Conservation (phyloP, 2,888 invertebrate genomes). For the Archaeoteleia sp. region DNA sequence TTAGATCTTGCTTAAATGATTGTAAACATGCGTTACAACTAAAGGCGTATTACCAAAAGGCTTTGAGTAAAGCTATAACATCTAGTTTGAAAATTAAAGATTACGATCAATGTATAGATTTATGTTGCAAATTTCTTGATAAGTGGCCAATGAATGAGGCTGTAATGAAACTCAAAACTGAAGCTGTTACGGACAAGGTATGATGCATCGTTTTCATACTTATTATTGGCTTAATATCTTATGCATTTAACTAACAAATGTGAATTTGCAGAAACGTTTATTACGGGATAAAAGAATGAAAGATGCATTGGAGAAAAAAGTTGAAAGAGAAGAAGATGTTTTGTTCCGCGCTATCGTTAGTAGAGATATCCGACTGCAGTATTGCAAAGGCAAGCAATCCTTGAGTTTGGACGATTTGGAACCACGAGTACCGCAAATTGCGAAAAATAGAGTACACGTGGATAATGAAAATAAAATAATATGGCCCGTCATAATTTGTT, state of each 20-base stretch:
- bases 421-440: slow-evolving; percentile 81
- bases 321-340: slow-evolving; percentile 73
- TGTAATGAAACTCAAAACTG: slow-evolving; percentile 77
- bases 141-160: slow-evolving; percentile 77
- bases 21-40: slow-evolving; percentile 86
- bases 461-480: slow-evolving; percentile 79
- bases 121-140: slow-evolving; percentile 84
- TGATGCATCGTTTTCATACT: slow-evolving; percentile 20
- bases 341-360: slow-evolving; percentile 74
- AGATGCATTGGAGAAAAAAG: slow-evolving; percentile 74
- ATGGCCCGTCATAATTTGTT: slow-evolving; percentile 93
- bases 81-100: slow-evolving; percentile 82
- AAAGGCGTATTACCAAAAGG: slow-evolving; percentile 86
- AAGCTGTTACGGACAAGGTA: slow-evolving; percentile 77
- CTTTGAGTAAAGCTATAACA: slow-evolving; percentile 84
- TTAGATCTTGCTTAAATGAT: slow-evolving; percentile 85
- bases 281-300: slow-evolving; percentile 78
- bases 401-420: slow-evolving; percentile 77
- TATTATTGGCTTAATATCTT: background rate
- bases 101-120: slow-evolving; percentile 83
- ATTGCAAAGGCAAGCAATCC: slow-evolving; percentile 74
- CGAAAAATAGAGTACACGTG: slow-evolving; percentile 80
- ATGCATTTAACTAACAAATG: background rate
- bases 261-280: slow-evolving; percentile 67
- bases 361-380: slow-evolving; percentile 75